phyloP scores from a whole-genome alignment of 2,888 invertebrate genomes.

The Aromia moschata region DNA sequence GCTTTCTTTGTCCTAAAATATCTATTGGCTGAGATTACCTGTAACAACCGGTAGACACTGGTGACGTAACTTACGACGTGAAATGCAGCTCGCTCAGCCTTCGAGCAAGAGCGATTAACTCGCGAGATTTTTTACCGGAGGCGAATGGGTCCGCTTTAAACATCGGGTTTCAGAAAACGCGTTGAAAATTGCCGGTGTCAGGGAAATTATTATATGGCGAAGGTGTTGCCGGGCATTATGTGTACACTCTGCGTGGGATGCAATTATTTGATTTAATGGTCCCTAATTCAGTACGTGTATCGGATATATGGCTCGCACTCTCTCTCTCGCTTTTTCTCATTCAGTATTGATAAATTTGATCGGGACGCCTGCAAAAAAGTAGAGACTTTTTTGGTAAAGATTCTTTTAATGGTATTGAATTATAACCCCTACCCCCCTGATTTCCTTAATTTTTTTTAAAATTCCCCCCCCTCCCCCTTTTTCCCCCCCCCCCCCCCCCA shows the following conservation, averaged over 20 bases:
- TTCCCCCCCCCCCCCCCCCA: too few relatives aligned
- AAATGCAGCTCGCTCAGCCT: conserved; percentile 1
- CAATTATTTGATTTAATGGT: conserved; percentile 26
- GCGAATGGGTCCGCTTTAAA: conserved; percentile 15
- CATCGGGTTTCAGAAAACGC: conserved; percentile 21
- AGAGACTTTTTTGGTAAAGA: too few relatives aligned
- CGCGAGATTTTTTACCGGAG: conserved; percentile 13
- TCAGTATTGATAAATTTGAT: too few relatives aligned
- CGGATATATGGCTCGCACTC: too few relatives aligned
- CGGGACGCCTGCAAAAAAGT: too few relatives aligned
- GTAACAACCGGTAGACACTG: conserved; percentile 6
- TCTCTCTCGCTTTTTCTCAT: too few relatives aligned
- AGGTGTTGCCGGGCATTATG: conserved; percentile 17
- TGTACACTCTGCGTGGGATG: conserved; percentile 20
- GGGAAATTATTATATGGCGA: conserved; percentile 21
- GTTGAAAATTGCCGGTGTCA: conserved; percentile 24
- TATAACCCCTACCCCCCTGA: too few relatives aligned
- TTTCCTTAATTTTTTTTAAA: too few relatives aligned
- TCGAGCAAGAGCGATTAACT: conserved; percentile 7
- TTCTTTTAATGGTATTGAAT: too few relatives aligned
- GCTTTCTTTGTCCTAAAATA: too few relatives aligned
- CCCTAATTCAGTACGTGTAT: conserved; percentile 2
- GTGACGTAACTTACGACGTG: conserved; percentile 6
- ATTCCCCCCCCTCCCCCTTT: too few relatives aligned
- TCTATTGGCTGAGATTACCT: too few relatives aligned